Percentiles rank a stretch among this genome's conserved stretches.
Conservation (phyloP, 2,797 vertebrate species). For the Thaleichthys pacificus region DNA sequence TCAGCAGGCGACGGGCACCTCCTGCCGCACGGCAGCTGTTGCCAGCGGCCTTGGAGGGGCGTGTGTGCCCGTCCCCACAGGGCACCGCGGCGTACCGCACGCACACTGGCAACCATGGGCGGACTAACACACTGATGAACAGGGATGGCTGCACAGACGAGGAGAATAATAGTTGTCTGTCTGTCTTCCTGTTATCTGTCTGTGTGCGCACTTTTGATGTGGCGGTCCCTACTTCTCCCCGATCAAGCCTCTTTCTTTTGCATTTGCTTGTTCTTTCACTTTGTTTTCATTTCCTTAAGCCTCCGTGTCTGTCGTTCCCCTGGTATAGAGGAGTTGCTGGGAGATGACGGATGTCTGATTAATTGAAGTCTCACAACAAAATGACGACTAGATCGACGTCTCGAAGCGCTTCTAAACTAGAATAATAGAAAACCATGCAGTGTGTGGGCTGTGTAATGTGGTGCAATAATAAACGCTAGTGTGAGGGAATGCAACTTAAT, state of each 20-base stretch:
- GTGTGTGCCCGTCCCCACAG: constrained; percentile 66
- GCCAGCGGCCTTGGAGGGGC: constrained; percentile 82
- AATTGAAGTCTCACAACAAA: background rate
- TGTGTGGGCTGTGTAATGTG: constrained; percentile 48
- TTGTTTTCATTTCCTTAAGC: background rate
- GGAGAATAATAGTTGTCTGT: constrained; percentile 7
- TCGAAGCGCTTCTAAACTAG: background rate
- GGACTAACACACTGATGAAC: constrained; percentile 66
- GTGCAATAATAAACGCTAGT: constrained; percentile 1
- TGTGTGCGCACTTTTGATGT: constrained; percentile 30
- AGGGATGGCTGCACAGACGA: constrained; percentile 47
- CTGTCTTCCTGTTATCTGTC: constrained; percentile 8
- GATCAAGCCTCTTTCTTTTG: background rate
- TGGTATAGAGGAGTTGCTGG: background rate
- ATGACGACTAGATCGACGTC: background rate
- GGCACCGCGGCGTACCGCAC: constrained; percentile 72
- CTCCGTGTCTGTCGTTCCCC: background rate
- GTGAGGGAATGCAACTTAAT: background rate
- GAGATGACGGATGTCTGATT: background rate
- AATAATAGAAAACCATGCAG: background rate
- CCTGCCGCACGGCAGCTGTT: constrained; percentile 95
- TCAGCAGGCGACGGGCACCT: constrained; percentile 88
- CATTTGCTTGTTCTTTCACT: background rate
- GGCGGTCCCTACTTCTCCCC: constrained; percentile 22
- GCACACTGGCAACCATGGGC: constrained; percentile 71